Evolutionary conservation across 2,888 invertebrate species (phyloP), one percentile per base, ranked within the genome.

Genomic region (Galeruca laticollis): DNA sequence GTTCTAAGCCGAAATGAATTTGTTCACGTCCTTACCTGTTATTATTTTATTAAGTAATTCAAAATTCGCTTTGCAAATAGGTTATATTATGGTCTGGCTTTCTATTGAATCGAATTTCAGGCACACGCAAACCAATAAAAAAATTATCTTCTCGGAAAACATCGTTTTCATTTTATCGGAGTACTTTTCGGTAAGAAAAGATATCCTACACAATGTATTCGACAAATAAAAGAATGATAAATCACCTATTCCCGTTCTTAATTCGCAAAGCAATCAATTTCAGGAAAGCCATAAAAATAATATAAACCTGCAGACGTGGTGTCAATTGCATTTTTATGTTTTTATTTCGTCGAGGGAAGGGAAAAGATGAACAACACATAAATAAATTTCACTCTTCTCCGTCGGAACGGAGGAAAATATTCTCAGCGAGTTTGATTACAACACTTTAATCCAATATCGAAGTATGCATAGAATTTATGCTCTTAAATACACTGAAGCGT

Each of bases 391-490:
- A 72, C 79, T 71, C 75, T 69, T 75, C 73, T 66, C 52, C 56
- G 64, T 62, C 62, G 62, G 11, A 64, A 76, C 66, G 64, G 77
- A 75, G 73, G 77, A 77, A 79, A 81, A 80, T 75, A 74, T 78
- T 75, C 73, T 54, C 63, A 68, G 69, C 68, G 80, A 78, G 79
- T 78, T 80, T 80, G 80, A 79, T 79, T 80, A 84, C 83, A 84
- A 84, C 84, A 83, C 84, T 85, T 84, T 85, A 85, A 85, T 85
- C 84, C 84, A 84, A 85, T 85, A 84, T 83, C 84, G 84, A 85
- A 85, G 84, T 85, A 85, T 85, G 84, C 85, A 84, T 83, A 84
- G 84, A 85, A 85, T 85, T 85, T 84, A 85, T 85, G 84, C 84
- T 82, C 84, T 85, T 84, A 84, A 85, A 84, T 84, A 84, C 82